phyloP scores from a whole-genome alignment of 2,113 vertebrate species.

The Setophaga petechia region DNA sequence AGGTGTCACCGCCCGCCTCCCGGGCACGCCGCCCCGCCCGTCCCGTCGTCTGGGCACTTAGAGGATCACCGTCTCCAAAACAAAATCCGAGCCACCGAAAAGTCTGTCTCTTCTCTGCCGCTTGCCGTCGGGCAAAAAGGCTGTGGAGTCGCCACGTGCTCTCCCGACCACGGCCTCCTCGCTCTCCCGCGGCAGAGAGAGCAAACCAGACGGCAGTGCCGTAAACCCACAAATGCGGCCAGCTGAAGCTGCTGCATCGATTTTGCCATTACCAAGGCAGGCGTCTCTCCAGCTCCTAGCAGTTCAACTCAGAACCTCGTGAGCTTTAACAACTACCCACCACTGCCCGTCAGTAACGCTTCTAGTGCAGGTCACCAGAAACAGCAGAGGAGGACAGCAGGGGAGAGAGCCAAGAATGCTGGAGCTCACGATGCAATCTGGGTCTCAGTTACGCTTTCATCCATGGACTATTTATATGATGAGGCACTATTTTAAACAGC shows the following conservation, averaged over 20 bases:
- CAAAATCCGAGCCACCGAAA: background rate
- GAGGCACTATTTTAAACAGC: accelerated
- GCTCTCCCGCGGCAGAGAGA: accelerated
- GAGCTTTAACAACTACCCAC: accelerated
- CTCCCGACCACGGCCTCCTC: accelerated
- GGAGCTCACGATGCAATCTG: accelerated
- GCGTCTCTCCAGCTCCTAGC: accelerated
- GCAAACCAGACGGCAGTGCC: accelerated
- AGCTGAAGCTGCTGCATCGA: accelerated
- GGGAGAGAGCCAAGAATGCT: accelerated
- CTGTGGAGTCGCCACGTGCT: accelerated
- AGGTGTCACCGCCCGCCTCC: background rate
- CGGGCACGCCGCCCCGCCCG: background rate
- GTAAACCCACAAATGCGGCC: accelerated
- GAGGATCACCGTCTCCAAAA: background rate
- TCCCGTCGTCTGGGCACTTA: no score
- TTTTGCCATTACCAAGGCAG: background rate
- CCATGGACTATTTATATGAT: accelerated
- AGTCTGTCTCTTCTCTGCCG: accelerated
- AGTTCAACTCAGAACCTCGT: accelerated
- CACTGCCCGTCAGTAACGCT: accelerated
- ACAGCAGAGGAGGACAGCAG: background rate
- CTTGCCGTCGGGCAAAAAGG: accelerated
- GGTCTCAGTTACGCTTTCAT: background rate
- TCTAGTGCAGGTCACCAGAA: background rate